Evolutionary conservation across 2,797 vertebrate genomes (phyloP).

Genomic region (Hipposideros larvatus): DNA sequence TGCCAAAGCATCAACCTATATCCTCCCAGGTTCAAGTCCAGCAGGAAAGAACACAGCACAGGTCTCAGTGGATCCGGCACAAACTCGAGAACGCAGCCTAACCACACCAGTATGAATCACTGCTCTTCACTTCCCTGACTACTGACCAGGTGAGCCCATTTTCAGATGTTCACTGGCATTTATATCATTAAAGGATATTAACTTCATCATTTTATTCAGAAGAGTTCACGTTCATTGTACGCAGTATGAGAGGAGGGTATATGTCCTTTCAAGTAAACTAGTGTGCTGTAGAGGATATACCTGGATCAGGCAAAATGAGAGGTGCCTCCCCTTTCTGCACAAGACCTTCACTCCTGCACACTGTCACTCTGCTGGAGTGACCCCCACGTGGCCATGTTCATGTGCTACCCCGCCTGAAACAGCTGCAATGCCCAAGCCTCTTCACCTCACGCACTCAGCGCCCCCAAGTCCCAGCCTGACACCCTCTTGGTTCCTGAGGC

Average conservation of each 20-base stretch:
- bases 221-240: neutral
- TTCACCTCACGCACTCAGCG: neutral
- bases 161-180: neutral
- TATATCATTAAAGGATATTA: neutral
- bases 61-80: neutral
- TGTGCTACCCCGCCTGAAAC: neutral
- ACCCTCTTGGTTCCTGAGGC: neutral
- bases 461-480: neutral
- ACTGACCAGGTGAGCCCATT: neutral
- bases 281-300: neutral
- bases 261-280: neutral
- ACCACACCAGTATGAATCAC: neutral
- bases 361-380: neutral
- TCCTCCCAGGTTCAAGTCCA: neutral
- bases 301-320: neutral
- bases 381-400: accelerated
- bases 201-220: neutral
- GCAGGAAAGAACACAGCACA: neutral
- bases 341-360: neutral
- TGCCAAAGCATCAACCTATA: neutral
- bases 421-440: neutral
- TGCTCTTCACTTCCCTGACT: neutral
- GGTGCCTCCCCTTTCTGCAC: neutral
- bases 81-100: neutral
- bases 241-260: neutral